Evolutionary conservation across 2,113 vertebrate species (phyloP).

Genomic region (Vimba vimba): DNA sequence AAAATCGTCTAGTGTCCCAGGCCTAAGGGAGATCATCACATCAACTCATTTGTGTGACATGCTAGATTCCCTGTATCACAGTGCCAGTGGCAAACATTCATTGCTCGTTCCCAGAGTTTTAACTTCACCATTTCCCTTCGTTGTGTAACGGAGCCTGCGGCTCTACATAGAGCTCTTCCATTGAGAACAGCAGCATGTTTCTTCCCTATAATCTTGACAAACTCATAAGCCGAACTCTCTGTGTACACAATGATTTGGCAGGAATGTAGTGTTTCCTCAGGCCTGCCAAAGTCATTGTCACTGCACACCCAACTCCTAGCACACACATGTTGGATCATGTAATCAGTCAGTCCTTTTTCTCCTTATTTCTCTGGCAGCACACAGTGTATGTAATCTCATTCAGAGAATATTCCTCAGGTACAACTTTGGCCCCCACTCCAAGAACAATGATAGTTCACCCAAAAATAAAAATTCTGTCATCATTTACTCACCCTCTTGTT

Average conservation of each 20-base stretch:
- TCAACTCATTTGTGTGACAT: not conserved
- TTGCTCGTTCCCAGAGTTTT: not conserved
- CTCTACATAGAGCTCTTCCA: slow-evolving; percentile 4
- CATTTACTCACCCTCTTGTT: not conserved
- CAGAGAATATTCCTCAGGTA: slow-evolving; percentile 38
- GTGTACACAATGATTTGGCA: slow-evolving; percentile 57
- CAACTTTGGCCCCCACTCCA: slow-evolving; percentile 7
- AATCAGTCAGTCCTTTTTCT: slow-evolving; percentile 28
- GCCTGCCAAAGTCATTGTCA: slow-evolving; percentile 53
- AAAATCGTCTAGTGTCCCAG: too few relatives aligned
- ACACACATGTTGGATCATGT: slow-evolving; percentile 56
- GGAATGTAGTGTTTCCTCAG: slow-evolving; percentile 53
- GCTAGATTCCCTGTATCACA: not conserved
- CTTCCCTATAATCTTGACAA: slow-evolving; percentile 50
- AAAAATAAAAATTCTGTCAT: not conserved
- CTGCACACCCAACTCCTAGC: slow-evolving; percentile 50
- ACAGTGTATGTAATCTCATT: slow-evolving; percentile 35
- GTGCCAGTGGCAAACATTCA: not conserved
- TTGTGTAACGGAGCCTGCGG: slow-evolving; percentile 22
- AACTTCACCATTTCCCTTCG: not conserved
- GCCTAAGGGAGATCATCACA: not conserved
- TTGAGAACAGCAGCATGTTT: slow-evolving; percentile 20
- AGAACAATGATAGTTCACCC: not conserved
- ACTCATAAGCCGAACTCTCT: slow-evolving; percentile 31
- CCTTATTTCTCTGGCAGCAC: slow-evolving; percentile 14